These are phyloP conservation scores for Apus apus DNA, from an alignment of 2,113 vertebrate genomes.

Conservation along the genomic window DNA sequence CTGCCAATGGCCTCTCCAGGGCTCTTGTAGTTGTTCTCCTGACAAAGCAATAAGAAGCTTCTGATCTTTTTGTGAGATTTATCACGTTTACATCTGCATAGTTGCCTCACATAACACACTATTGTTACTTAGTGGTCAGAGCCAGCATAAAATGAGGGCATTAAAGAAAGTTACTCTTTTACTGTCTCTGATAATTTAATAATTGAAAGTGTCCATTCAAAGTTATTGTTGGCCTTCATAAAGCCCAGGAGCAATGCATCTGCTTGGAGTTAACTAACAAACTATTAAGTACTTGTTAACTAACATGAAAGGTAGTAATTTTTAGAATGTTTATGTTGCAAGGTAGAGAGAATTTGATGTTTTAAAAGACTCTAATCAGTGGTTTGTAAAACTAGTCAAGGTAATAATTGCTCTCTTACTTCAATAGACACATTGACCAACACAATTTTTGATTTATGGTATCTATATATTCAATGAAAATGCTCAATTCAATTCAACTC, in stretches of 20 bases:
- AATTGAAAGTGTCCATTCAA: not conserved
- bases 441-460: not conserved
- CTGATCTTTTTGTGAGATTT: not conserved
- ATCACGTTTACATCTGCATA: fast-evolving
- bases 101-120: not conserved
- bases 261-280: constrained; percentile 4
- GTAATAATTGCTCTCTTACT: not conserved
- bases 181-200: not conserved
- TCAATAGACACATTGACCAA: not conserved
- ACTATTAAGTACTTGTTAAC: not conserved
- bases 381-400: not conserved
- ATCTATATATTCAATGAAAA: not conserved
- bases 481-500: not conserved
- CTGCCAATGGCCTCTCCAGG: not conserved
- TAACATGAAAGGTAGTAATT: not conserved
- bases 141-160: not conserved
- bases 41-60: constrained; percentile 4
- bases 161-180: not conserved
- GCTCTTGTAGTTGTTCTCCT: not conserved
- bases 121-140: not conserved
- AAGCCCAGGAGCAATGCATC: constrained; percentile 16
- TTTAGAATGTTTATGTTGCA: not conserved
- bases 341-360: not conserved
- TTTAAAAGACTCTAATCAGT: constrained; percentile 3
- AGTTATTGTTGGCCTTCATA: not conserved